Conservation (phyloP, 2,888 invertebrate genomes). For the Lasius platythorax region DNA sequence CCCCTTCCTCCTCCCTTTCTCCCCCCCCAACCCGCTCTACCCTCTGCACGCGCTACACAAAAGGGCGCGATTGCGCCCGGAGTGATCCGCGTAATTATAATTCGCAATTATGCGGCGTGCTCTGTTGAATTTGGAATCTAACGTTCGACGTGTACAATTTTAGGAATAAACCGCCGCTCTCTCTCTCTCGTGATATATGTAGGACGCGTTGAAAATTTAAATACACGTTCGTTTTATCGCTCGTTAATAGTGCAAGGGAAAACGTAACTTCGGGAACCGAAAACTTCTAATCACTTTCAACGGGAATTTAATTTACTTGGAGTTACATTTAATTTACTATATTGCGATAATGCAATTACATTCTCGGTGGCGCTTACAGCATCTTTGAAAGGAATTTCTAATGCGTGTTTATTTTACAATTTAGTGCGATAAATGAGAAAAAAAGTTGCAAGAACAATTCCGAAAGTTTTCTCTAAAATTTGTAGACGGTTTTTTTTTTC, state of each 20-base stretch:
- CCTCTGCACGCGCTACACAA: slow-evolving; percentile 22
- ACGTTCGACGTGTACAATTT: slow-evolving; percentile 30
- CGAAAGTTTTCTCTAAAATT: not conserved
- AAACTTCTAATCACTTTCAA: slow-evolving; percentile 18
- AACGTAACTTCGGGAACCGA: slow-evolving; percentile 17
- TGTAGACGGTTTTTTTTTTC: not conserved
- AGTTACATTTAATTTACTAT: slow-evolving; percentile 52
- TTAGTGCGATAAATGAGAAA: not conserved
- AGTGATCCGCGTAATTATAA: slow-evolving; percentile 49
- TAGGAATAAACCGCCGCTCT: not conserved
- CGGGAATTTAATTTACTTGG: slow-evolving; percentile 22
- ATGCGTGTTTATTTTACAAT: not conserved
- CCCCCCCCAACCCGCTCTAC: not conserved
- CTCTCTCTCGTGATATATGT: not conserved
- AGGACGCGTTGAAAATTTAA: slow-evolving; percentile 5
- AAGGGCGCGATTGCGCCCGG: slow-evolving; percentile 37
- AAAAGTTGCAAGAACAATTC: not conserved
- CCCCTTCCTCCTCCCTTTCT: too few species aligned
- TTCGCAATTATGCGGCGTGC: slow-evolving; percentile 52
- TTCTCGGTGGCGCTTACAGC: not conserved
- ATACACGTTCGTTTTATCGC: slow-evolving; percentile 25
- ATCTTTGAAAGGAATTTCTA: not conserved
- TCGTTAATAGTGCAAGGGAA: not conserved
- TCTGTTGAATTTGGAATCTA: slow-evolving; percentile 37
- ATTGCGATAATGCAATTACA: slow-evolving; percentile 22